phyloP scores from a whole-genome alignment of 2,797 vertebrate genomes.

The Pseudochromis fuscus region DNA sequence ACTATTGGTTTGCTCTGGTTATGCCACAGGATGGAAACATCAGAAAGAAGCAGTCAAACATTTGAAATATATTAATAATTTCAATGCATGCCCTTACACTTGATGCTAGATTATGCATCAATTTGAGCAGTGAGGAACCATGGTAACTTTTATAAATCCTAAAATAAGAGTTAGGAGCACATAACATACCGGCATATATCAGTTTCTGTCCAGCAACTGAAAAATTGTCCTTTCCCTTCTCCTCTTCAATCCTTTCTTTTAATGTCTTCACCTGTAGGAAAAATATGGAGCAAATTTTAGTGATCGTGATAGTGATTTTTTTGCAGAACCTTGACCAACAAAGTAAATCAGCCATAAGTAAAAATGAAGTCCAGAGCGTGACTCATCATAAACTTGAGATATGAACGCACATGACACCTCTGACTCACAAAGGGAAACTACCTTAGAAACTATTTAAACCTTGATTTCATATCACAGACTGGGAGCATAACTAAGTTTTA shows the following conservation, averaged over 20 bases:
- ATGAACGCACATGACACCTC: not conserved
- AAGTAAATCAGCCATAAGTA: not conserved
- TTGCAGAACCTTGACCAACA: not conserved
- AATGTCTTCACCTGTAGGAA: conserved; percentile 90
- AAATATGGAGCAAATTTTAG: conserved; percentile 4
- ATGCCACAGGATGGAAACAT: no score
- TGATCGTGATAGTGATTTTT: not conserved
- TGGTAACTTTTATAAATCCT: not conserved
- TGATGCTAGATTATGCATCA: not conserved
- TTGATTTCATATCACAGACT: not conserved
- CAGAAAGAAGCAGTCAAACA: not conserved
- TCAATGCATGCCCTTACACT: not conserved
- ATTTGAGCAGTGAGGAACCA: not conserved
- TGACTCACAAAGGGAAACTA: not conserved
- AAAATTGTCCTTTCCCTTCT: conserved; percentile 94
- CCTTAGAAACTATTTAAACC: not conserved
- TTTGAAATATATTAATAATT: not conserved
- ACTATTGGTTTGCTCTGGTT: no score
- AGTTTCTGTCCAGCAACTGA: conserved; percentile 94
- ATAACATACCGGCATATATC: conserved; percentile 94
- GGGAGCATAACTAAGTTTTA: not conserved
- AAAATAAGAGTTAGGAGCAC: not conserved
- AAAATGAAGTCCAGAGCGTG: conserved; percentile 46
- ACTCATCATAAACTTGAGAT: conserved; percentile 18
- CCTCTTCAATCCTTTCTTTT: conserved; percentile 95